phyloP scores from a whole-genome alignment of 1,140 invertebrate genomes.

The Drosophila grimshawi region DNA sequence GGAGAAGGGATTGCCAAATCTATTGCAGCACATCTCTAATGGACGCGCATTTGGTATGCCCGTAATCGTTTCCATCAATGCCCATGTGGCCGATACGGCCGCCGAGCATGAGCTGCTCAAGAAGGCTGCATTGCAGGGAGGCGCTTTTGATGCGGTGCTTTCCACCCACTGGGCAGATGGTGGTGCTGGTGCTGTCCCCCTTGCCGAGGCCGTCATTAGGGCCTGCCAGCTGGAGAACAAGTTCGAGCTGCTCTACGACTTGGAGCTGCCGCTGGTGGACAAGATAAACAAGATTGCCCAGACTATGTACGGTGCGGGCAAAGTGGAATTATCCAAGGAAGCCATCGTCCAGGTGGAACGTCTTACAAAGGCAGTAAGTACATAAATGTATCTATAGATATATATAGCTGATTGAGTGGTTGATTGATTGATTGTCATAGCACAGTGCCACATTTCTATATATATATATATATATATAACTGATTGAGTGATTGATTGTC shows the following conservation, averaged over 20 bases:
- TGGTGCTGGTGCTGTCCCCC: conserved; percentile 92
- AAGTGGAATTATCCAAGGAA: conserved; percentile 91
- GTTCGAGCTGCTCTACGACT: conserved; percentile 94
- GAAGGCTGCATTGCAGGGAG: conserved; percentile 89
- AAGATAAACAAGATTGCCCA: conserved; percentile 96
- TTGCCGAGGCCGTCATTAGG: conserved; percentile 94
- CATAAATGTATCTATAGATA: not conserved
- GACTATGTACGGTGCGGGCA: conserved; percentile 98
- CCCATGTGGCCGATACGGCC: conserved; percentile 93
- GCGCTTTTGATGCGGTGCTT: conserved; percentile 94
- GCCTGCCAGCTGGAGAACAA: conserved; percentile 88
- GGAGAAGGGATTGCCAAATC: conserved; percentile 94
- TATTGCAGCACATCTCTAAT: conserved; percentile 97
- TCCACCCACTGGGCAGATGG: conserved; percentile 96
- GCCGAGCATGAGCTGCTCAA: conserved; percentile 94
- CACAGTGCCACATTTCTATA: too few relatives aligned
- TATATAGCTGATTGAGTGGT: not conserved
- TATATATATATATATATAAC: not conserved
- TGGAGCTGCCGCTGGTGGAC: conserved; percentile 90
- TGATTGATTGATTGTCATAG: not conserved
- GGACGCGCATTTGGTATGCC: conserved; percentile 95
- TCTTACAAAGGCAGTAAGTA: conserved; percentile 87
- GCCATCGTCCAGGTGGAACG: conserved; percentile 88
- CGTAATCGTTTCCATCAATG: conserved; percentile 98
- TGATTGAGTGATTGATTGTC: too few relatives aligned